Conservation (phyloP, 2,797 vertebrate species). For the Enteromius trimaculatus region DNA sequence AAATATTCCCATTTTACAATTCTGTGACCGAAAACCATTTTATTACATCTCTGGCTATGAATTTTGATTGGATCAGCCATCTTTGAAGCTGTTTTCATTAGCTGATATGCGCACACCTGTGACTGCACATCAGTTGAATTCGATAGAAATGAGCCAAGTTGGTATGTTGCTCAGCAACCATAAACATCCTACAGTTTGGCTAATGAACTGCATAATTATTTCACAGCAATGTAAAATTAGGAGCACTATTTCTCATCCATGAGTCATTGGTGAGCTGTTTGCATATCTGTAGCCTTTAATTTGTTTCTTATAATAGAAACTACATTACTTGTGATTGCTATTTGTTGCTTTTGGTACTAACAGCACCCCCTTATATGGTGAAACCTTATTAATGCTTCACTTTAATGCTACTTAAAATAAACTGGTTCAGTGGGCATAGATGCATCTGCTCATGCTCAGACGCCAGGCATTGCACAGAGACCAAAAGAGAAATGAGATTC, state of each 20-base stretch:
- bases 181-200: slow-evolving; percentile 5
- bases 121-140: not conserved
- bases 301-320: not conserved
- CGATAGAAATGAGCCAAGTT: not conserved
- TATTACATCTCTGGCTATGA: not conserved
- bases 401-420: slow-evolving; percentile 11
- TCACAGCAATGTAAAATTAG: not conserved
- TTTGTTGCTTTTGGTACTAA: not conserved
- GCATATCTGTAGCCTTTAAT: not conserved
- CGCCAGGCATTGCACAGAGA: slow-evolving; percentile 29
- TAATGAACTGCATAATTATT: slow-evolving; percentile 13
- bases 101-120: not conserved
- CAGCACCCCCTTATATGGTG: not conserved
- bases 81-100: not conserved
- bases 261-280: not conserved
- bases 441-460: slow-evolving; percentile 11
- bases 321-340: not conserved
- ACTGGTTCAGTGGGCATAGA: slow-evolving; percentile 10
- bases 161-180: slow-evolving; percentile 8
- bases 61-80: not conserved
- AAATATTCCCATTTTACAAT: too few species aligned
- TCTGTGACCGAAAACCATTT: not conserved
- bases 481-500: slow-evolving; percentile 47
- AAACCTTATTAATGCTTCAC: not conserved
- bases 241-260: not conserved